These are phyloP conservation scores for Chloroceryle amazona DNA, from an alignment of 2,797 vertebrate species.

Conservation along the genomic window DNA sequence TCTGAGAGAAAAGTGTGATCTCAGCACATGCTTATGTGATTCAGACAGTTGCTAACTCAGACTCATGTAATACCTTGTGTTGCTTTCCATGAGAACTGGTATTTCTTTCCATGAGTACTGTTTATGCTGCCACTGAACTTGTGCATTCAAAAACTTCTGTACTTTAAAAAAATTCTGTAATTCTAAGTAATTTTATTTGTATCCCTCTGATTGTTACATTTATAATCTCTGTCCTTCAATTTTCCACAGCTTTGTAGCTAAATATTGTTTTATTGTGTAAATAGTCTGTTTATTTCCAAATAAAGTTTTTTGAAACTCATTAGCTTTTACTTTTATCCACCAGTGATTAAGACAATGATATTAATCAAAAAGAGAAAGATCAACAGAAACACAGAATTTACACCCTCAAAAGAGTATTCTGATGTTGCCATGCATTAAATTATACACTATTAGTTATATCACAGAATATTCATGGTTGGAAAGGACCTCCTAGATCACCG, in stretches of 20 bases:
- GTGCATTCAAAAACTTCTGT: background rate
- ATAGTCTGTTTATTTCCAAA: background rate
- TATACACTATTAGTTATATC: slow-evolving; percentile 53
- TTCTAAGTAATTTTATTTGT: background rate
- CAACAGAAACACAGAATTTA: background rate
- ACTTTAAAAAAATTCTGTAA: background rate
- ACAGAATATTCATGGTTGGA: too few species aligned
- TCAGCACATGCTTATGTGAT: fast-evolving
- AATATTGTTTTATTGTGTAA: background rate
- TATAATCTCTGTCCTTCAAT: background rate
- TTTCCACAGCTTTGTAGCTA: background rate
- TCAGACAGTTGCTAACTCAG: background rate
- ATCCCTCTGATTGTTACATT: background rate
- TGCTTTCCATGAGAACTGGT: background rate
- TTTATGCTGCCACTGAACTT: background rate
- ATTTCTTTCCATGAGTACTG: background rate
- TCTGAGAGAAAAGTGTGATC: background rate
- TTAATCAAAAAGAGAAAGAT: background rate
- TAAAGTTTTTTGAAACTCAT: background rate
- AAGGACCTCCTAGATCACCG: too few species aligned
- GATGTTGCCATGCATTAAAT: slow-evolving; percentile 20
- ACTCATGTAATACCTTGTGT: background rate
- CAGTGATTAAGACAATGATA: background rate
- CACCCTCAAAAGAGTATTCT: slow-evolving; percentile 13
- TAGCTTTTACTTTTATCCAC: background rate